Evolutionary conservation across 37 sponge, comb jelly and placozoan species (phyloP).

Genomic region (Diacarnus erythraeanus): DNA sequence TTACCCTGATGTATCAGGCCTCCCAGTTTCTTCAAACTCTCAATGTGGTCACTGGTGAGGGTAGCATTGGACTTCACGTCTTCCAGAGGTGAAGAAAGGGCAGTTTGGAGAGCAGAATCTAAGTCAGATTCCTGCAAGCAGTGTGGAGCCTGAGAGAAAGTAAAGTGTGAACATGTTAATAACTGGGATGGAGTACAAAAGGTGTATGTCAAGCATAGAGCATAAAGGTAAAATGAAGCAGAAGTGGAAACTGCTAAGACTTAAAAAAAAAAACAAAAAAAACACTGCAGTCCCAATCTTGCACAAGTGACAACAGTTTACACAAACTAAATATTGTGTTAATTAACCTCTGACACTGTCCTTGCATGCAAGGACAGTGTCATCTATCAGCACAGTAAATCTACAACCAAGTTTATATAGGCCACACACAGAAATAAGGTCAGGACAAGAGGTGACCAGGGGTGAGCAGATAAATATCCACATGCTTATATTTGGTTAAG

Average conservation of each 20-base stretch:
- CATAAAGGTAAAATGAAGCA: neutral
- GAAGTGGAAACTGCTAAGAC: neutral
- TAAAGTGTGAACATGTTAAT: neutral
- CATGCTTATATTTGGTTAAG: too few species aligned
- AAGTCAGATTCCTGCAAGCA: slow-evolving; percentile 51
- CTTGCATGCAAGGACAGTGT: too few species aligned
- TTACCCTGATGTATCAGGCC: slow-evolving; percentile 48
- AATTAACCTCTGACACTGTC: too few species aligned
- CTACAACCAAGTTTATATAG: too few species aligned
- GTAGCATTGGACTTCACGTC: slow-evolving; percentile 56
- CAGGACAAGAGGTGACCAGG: too few species aligned
- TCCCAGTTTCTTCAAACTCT: slow-evolving; percentile 42
- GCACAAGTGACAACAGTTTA: neutral
- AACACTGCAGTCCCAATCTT: neutral
- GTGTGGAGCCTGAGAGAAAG: slow-evolving; percentile 48
- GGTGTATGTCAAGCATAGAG: neutral
- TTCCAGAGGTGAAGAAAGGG: slow-evolving; percentile 47
- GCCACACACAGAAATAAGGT: too few species aligned
- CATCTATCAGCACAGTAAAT: too few species aligned
- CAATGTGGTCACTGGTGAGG: slow-evolving; percentile 46
- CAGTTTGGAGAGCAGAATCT: slow-evolving; percentile 31
- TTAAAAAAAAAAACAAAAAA: too few species aligned
- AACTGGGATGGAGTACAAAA: neutral
- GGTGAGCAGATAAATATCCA: too few species aligned
- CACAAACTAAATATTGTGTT: neutral